Conservation (phyloP, 64 coral and sea anemone genomes). For the Montipora cactus region DNA sequence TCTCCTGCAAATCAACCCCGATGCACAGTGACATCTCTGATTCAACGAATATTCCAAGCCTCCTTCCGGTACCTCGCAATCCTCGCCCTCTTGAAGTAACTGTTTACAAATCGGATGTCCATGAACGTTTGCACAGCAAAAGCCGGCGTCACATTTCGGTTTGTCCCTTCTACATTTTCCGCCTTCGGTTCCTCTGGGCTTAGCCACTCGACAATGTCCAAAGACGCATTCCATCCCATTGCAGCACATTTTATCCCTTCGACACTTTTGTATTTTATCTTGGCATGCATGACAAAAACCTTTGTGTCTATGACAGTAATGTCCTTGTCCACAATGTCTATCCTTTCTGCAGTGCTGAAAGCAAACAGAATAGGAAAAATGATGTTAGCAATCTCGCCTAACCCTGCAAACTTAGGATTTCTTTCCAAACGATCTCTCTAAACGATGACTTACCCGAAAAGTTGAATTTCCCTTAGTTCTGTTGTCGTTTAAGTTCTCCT, state of each 20-base stretch:
- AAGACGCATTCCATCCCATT: constrained; percentile 94
- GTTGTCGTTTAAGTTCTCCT: constrained; percentile 19
- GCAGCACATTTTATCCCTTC: constrained; percentile 85
- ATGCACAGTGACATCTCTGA: constrained; percentile 87
- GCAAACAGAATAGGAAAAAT: neutral
- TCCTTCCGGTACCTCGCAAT: constrained; percentile 84
- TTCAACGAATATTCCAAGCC: constrained; percentile 87
- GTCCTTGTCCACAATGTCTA: constrained; percentile 78
- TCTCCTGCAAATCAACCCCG: constrained; percentile 86
- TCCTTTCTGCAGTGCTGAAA: constrained; percentile 78
- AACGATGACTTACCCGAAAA: neutral
- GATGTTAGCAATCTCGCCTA: neutral
- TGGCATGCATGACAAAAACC: constrained; percentile 87
- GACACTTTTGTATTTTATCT: constrained; percentile 60
- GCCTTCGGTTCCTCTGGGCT: constrained; percentile 47
- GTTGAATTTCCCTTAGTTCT: constrained; percentile 54
- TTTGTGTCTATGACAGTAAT: constrained; percentile 93
- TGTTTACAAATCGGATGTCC: constrained; percentile 90
- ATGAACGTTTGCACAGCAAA: constrained; percentile 93
- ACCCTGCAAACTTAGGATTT: too few relatives aligned
- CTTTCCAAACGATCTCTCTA: too few relatives aligned
- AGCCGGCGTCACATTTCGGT: constrained; percentile 76
- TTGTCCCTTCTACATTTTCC: constrained; percentile 79
- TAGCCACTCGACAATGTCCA: constrained; percentile 80
- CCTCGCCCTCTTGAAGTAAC: constrained; percentile 83